Conservation (phyloP, 1,140 invertebrate species). For the Magallana gigas region DNA sequence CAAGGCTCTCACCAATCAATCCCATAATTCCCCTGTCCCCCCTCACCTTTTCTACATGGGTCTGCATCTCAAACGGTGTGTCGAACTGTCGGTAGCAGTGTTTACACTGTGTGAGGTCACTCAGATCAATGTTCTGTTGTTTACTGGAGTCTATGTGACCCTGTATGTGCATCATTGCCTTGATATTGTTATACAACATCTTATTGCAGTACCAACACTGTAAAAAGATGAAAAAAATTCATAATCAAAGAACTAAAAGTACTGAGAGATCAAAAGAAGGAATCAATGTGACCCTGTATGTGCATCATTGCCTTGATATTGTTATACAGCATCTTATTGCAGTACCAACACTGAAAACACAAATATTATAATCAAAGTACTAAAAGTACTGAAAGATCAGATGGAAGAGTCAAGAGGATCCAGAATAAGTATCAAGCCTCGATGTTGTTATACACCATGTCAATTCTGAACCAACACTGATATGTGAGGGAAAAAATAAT, state of each 20-base stretch:
- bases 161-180: conserved; percentile 78
- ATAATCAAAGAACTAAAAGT: conserved; percentile 16
- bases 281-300: conserved; percentile 54
- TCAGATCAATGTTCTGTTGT: conserved; percentile 78
- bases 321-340: conserved; percentile 79
- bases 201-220: conserved; percentile 79
- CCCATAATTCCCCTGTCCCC: too few relatives aligned
- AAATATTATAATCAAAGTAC: conserved; percentile 1
- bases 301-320: conserved; percentile 79
- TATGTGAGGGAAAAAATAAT: conserved; percentile 35
- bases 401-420: not conserved
- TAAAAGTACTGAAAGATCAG: not conserved
- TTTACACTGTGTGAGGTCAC: conserved; percentile 79
- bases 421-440: conserved; percentile 77
- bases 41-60: conserved; percentile 79
- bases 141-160: conserved; percentile 78
- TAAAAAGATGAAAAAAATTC: conserved; percentile 40
- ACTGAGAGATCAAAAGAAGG: not conserved
- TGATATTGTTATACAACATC: conserved; percentile 79
- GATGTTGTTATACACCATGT: conserved; percentile 79
- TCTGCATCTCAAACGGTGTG: conserved; percentile 79
- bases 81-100: conserved; percentile 80
- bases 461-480: conserved; percentile 78
- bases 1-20: too few relatives aligned
- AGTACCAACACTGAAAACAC: conserved; percentile 76